phyloP scores from a whole-genome alignment of 2,113 vertebrate genomes.

The Pomatostomus ruficeps region DNA sequence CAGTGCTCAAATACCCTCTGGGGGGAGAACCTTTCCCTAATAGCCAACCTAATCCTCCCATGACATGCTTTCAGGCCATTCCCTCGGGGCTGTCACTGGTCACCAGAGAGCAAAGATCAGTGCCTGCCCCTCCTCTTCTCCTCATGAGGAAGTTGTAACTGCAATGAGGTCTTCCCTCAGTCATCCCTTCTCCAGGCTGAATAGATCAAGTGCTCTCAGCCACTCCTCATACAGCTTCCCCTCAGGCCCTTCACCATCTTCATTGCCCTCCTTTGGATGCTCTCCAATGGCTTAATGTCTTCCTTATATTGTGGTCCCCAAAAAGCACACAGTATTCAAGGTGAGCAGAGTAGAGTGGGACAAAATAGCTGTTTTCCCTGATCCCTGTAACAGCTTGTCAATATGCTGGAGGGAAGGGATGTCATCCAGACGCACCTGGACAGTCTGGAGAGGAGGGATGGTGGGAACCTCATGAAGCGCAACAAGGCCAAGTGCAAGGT shows the following conservation, averaged over 20 bases:
- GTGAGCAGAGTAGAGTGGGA: background rate
- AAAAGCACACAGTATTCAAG: background rate
- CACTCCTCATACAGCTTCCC: background rate
- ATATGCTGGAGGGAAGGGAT: background rate
- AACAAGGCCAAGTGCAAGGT: background rate
- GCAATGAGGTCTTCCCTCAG: background rate
- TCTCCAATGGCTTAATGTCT: background rate
- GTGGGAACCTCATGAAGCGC: background rate
- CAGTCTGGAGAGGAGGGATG: background rate
- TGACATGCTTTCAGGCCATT: background rate
- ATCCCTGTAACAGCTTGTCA: background rate
- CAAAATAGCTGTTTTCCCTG: background rate
- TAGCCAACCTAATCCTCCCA: background rate
- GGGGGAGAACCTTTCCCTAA: background rate
- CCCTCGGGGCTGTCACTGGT: background rate
- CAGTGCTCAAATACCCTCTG: background rate
- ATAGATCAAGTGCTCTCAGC: background rate
- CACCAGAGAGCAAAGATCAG: background rate
- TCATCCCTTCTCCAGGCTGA: background rate
- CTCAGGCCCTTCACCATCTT: background rate
- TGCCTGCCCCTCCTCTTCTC: background rate
- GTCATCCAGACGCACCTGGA: background rate
- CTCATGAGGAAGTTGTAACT: background rate
- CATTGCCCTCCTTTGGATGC: background rate
- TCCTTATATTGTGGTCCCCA: background rate